phyloP scores from a whole-genome alignment of 2,797 vertebrate genomes.

The Fistularia tabacaria region DNA sequence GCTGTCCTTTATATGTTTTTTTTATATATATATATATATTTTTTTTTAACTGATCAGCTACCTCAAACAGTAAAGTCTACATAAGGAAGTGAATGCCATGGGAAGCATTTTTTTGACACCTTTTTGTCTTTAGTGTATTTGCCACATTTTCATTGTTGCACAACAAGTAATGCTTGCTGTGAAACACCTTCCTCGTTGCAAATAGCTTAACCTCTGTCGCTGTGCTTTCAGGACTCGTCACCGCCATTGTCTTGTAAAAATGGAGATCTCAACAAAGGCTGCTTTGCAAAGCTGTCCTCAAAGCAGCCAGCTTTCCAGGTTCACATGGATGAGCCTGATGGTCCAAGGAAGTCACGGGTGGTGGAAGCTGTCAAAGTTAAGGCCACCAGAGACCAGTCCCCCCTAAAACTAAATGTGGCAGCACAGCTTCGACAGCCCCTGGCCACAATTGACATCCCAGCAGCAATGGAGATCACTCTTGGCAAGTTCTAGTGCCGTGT shows the following conservation, averaged over 20 bases:
- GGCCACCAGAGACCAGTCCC: constrained; percentile 38
- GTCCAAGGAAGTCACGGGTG: constrained; percentile 60
- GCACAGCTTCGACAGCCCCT: constrained; percentile 81
- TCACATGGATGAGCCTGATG: constrained; percentile 80
- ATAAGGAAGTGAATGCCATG: no score
- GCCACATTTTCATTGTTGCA: no score
- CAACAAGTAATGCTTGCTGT: neutral
- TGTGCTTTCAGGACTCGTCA: constrained; percentile 38
- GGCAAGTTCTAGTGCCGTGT: constrained; percentile 63
- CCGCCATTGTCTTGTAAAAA: constrained; percentile 65
- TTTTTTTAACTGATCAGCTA: no score
- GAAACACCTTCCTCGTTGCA: neutral
- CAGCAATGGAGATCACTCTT: constrained; percentile 82
- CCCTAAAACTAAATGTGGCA: constrained; percentile 69
- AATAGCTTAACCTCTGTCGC: neutral
- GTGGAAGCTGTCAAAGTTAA: constrained; percentile 33
- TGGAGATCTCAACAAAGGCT: constrained; percentile 65
- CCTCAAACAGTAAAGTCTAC: no score
- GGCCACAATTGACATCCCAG: constrained; percentile 74
- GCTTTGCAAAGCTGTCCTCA: constrained; percentile 62
- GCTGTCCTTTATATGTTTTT: no score
- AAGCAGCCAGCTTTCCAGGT: constrained; percentile 82
- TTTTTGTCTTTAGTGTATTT: no score
- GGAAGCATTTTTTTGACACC: no score
- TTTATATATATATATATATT: no score